Base-by-base conservation (phyloP, 2,797 vertebrate species). In the Pachyuromys duprasi region DNA sequence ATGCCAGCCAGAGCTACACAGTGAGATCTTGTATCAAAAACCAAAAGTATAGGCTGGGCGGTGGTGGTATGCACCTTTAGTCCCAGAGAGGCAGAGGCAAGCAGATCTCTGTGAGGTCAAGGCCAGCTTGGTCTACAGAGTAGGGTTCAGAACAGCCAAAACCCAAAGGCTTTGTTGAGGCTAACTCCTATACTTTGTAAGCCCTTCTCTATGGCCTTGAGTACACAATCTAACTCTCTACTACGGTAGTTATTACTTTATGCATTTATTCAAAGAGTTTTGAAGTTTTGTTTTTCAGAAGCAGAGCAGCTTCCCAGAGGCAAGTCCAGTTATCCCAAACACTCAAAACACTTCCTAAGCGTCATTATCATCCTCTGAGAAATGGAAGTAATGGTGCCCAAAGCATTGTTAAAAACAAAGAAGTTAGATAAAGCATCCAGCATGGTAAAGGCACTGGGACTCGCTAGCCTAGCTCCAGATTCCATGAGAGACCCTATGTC, bases 131-230 rank as follows among this genome's bases (percentile, higher is more conserved):
- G 2, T 36, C 45, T n/a, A 53, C 67, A 69, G 20, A 86, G 45
- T 14, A 33, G 53, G 45, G 49, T 69, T 7, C 12, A 33, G 31
- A 45, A 12, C 20, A 86, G 42, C 63, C 5, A 69, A 4, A 6
- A 33, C 15, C 67, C 69, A 45, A 90, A 76, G 24, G 1, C 80
- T 55, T 74, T 39, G 42, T 17, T 53, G n/a, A 74, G 24, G 8
- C 7, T 42, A 31, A 28, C 12, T 55, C 17, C 18, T 72, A 4
- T 2, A 57, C 2, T 9, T 70, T 45, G 0, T 31, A n/a, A 3
- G 13, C 76, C 39, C 2, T 2, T 24, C 12, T 79, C 12, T 39
- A 3, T 53, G 18, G 62, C 8, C 24, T 20, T 33, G 78, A 26
- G 17, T 63, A 55, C 8, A 49, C 62, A 24, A 17, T 8, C 13